Evolutionary conservation across 2,888 invertebrate genomes (phyloP), one percentile per base, ranked within the genome.

Genomic region (Archaeoteleia sp.): DNA sequence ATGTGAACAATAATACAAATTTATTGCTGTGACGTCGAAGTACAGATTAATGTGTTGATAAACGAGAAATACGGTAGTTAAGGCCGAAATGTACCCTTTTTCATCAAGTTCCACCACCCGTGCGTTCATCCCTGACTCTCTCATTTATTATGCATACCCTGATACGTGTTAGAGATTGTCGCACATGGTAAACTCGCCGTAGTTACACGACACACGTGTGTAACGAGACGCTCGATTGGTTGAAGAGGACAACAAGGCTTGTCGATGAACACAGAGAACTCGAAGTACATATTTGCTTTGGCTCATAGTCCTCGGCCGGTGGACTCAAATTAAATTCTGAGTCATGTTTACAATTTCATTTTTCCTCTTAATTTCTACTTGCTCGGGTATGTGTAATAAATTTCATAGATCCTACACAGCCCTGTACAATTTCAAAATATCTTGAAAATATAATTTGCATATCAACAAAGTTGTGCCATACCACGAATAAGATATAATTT

Each of bases 91-190:
- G 43, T 35, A 43, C 45, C 45, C 15, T 13, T 43, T 54, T 23
- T 29, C 20, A 34, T 17, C 14, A 17, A 35, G 35, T 34, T 37
- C 10, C 32, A 23, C 43, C 61, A 58, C 49, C 62, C 60, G 60
- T 71, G 51, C 70, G 66, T 67, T 67, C 66, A 65, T 68, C 70
- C 57, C 65, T 20, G 30, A 57, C 67, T 65, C 54, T 71, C 77
- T 78, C 78, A 78, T 80, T 79, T 80, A 79, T 80, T 80, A 80
- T 80, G 79, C 80, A 80, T 79, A 76, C 77, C 74, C 74, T 51
- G 71, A 79, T 80, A 79, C 77, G 76, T 76, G 76, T 80, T 71
- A 74, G 72, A 80, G 78, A 80, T 80, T 79, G 77, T 75, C 77
- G 74, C 78, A 77, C 75, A 75, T 76, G 74, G 72, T 55, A 71